A percentile compares a stretch with the other conserved stretches of the same genome.
These are phyloP conservation scores for Gobiocypris rarus DNA, from an alignment of 2,113 vertebrate species.

Conservation along the genomic window DNA sequence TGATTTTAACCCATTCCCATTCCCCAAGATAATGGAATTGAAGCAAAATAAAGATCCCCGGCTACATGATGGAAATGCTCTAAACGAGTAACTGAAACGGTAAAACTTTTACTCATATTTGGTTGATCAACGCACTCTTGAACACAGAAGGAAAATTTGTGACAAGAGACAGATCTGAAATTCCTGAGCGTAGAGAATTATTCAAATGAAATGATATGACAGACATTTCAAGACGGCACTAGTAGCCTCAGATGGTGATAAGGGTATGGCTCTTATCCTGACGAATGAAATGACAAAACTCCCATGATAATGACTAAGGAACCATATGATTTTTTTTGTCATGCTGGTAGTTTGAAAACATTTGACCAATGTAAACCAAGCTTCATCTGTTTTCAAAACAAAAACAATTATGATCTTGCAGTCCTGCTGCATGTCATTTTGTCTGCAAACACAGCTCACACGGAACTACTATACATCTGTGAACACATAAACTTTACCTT, in stretches of 20 bases:
- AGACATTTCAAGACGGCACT: not conserved
- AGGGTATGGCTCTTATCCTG: not conserved
- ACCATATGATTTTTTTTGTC: not conserved
- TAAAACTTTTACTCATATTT: not conserved
- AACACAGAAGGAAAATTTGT: not conserved
- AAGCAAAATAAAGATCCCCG: not conserved
- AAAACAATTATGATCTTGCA: constrained; percentile 18
- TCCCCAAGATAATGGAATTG: not conserved
- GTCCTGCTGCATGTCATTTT: constrained; percentile 50
- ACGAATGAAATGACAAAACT: constrained; percentile 4
- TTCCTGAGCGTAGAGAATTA: constrained; percentile 17
- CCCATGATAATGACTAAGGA: not conserved
- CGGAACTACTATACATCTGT: not conserved
- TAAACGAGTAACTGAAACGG: not conserved
- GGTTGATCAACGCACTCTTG: not conserved
- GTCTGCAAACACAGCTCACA: constrained; percentile 15
- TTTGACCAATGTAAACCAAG: constrained; percentile 23
- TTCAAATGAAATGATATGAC: not conserved
- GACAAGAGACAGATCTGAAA: constrained; percentile 1
- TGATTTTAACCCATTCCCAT: not conserved
- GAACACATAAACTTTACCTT: constrained; percentile 20
- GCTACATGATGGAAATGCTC: no score
- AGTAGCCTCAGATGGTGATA: not conserved
- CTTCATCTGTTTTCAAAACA: not conserved
- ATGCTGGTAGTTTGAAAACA: not conserved